Evolutionary conservation across 2,113 vertebrate genomes (phyloP).

Genomic region (Marcusenius ussheri): DNA sequence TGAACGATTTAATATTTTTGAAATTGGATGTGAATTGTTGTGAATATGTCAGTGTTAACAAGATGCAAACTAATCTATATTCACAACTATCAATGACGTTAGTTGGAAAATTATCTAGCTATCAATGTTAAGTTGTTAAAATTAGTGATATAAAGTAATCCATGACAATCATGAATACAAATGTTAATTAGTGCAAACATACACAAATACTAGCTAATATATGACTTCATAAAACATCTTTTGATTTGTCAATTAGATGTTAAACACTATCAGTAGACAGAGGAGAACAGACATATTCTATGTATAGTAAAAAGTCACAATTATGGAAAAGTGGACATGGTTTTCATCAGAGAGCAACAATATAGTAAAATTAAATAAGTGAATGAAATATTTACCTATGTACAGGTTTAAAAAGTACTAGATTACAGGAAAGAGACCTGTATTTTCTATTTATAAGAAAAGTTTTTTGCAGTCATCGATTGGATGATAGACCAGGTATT

Average conservation of each 20-base stretch:
- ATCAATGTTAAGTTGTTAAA: background rate
- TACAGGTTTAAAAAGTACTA: background rate
- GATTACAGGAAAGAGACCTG: background rate
- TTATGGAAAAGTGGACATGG: background rate
- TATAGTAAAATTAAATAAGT: background rate
- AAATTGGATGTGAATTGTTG: too few species aligned
- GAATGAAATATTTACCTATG: background rate
- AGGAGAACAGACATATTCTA: background rate
- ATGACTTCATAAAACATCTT: background rate
- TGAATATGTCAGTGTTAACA: too few species aligned
- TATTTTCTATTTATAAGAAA: background rate
- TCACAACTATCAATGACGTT: too few species aligned
- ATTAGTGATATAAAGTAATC: background rate
- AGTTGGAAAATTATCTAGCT: too few species aligned
- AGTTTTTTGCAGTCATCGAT: background rate
- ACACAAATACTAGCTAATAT: background rate
- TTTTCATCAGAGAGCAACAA: background rate
- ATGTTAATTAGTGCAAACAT: background rate
- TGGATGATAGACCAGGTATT: background rate
- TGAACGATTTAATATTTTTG: too few species aligned
- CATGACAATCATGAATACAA: background rate
- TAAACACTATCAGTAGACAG: too few species aligned
- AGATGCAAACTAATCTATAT: too few species aligned
- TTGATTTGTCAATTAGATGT: background rate
- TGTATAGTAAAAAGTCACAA: background rate